Evolutionary conservation across 2,888 invertebrate species (phyloP), one percentile per base, ranked within the genome.

Genomic region (Auanema freiburgensis): DNA sequence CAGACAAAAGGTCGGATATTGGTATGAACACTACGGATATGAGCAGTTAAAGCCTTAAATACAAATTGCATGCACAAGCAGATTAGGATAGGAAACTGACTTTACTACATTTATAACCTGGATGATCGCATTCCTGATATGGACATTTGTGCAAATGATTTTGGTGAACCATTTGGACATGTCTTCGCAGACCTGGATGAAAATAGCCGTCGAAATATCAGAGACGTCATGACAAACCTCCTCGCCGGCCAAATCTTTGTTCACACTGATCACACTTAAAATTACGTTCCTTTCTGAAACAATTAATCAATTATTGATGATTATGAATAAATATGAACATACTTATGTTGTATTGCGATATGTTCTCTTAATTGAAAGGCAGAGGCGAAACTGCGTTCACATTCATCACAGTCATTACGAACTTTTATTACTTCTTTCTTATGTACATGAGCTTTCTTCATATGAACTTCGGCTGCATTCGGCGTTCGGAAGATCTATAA

Each of bases 161-260:
- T 11, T 84, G 81, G 69, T 87, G 87, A 0, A 87, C 86, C 79
- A 89, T 85, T 80, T 86, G 86, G 58, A 89, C 85, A 79, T 89
- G 89, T n/a, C 88, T 86, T 8, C 88, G 86, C 23, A 89, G 87
- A 12, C 87, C 86, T 40, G 44, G 42, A 50, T 51, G 51, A 18
- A 33, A 33, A 33, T 33, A 33, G 33, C 46, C 8, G 3, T 21
- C 6, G 3, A 8, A 25, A n/a, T 52, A 23, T 52, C 25, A 16
- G 5, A 52, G 11, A 11, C 16, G 6, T 24, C n/a, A 23, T 23
- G 6, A 52, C 52, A 18, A n/a, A 52, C 52, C 52, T 18, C 52
- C 52, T n/a, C 52, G 52, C 11, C 52, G 4, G 3, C 52, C 52
- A 25, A 62, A 62, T n/a, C 50, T 25, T 23, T 58, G 57, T 12